Percentiles rank a stretch among this genome's conserved stretches.
Evolutionary conservation across 2,113 vertebrate species (phyloP).

Genomic region (Oryzias curvinotus): DNA sequence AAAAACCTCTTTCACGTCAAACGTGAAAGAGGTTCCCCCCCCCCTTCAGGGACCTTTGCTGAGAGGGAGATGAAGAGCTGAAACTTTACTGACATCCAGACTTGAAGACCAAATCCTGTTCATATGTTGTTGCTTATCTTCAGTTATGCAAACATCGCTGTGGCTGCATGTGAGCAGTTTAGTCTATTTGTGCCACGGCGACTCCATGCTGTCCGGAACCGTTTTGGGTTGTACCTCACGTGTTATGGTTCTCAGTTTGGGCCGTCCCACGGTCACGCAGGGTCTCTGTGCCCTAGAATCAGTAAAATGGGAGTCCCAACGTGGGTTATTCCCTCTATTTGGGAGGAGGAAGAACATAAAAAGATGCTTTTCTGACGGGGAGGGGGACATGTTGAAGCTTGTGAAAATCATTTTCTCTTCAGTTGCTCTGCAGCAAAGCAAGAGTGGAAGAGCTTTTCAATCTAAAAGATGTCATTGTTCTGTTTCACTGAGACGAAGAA

Average conservation of each 20-base stretch:
- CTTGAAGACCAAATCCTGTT: constrained; percentile 69
- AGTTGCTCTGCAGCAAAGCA: constrained; percentile 52
- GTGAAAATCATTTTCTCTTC: constrained; percentile 47
- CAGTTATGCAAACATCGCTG: constrained; percentile 26
- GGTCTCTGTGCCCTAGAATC: constrained; percentile 34
- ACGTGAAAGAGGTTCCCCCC: too few relatives aligned
- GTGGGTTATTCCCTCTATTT: constrained; percentile 48
- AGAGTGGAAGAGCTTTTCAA: constrained; percentile 28
- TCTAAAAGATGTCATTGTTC: constrained; percentile 17
- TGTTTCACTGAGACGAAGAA: constrained; percentile 48
- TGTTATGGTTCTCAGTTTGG: too few relatives aligned
- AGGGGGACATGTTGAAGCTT: constrained; percentile 46
- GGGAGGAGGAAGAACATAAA: constrained; percentile 11
- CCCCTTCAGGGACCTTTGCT: background rate
- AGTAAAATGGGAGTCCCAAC: constrained; percentile 28
- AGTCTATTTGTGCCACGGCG: constrained; percentile 33
- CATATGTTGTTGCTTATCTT: constrained; percentile 31
- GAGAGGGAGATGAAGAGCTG: constrained; percentile 25
- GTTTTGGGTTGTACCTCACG: constrained; percentile 23
- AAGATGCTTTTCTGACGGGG: constrained; percentile 28
- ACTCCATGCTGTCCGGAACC: constrained; percentile 26
- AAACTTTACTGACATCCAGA: constrained; percentile 39
- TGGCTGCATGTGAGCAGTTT: constrained; percentile 28
- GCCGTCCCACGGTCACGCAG: background rate
- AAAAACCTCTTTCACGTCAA: constrained; percentile 36